Evolutionary conservation across 2,113 vertebrate species (phyloP), one percentile per base, ranked within the genome.

Genomic region (Synchiropus splendidus): DNA sequence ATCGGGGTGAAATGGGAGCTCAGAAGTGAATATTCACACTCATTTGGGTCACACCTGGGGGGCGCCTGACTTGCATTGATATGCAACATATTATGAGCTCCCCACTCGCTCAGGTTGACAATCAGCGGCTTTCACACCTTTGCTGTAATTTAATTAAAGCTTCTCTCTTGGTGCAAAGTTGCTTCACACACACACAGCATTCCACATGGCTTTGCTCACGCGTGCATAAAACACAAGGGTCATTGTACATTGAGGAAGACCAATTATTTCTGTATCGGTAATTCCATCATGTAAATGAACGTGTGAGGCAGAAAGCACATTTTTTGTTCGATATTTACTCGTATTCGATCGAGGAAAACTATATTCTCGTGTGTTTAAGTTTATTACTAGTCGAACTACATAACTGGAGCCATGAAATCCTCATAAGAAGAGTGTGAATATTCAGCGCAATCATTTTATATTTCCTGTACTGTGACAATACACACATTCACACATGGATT

Each of bases 61-160:
- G 72, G 81, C 52, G 42, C 57, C 64, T 70, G 72, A 76, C 61
- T 56, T 54, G 68, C 79, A 83, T 84, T 82, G 77, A 82, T 85
- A 87, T 86, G 79, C 81, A 81, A 79, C 74, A 65, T 75, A 74
- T 83, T 83, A 77, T 70, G 51, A 36, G 41, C 64, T 70, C 61
- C 54, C 67, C 61, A 6, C 57, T 54, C 52, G 12, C 58, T 66
- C 54, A 51, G 55, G 54, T 46, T 71, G 67, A 81, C 78, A 83
- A 81, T 83, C 77, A 76, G 78, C 72, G 43, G 81, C 76, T 79
- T 83, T 81, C 75, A 72, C 83, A 83, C 80, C 67, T 78, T 78
- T 58, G 71, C 74, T 78, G 80, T 85, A 85, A 86, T 85, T 86
- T 82, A 83, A 87, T 87, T 86, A 85, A 81, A 81, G 74, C 74